A percentile compares a stretch with the other conserved stretches of the same genome.
Conservation (phyloP, 2,888 invertebrate genomes). For the Philereme vetulata region DNA sequence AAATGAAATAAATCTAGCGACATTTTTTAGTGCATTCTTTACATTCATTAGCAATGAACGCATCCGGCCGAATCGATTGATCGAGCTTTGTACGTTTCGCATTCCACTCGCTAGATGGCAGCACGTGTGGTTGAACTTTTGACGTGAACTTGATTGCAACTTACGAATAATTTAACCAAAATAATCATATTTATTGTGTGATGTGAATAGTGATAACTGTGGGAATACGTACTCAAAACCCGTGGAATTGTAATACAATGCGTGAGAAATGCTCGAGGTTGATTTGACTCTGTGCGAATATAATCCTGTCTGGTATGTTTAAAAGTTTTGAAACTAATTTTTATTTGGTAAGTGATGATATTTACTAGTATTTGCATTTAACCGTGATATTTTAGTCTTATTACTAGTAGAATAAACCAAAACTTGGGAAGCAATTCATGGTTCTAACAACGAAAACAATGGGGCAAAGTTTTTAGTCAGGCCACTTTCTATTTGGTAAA, state of each 20-base stretch:
- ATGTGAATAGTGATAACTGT: constrained; percentile 69
- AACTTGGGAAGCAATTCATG: background rate
- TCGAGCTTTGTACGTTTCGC: constrained; percentile 68
- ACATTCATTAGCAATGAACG: constrained; percentile 53
- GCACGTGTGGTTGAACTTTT: constrained; percentile 74
- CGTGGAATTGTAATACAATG: constrained; percentile 61
- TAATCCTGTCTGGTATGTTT: constrained; percentile 46
- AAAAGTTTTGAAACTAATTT: constrained; percentile 36
- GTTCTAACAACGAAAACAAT: constrained; percentile 8
- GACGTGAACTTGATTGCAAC: constrained; percentile 81
- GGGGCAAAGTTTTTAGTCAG: constrained; percentile 13
- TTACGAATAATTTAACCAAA: constrained; percentile 79
- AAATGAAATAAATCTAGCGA: constrained; percentile 34
- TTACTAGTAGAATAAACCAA: background rate
- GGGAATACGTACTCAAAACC: constrained; percentile 57
- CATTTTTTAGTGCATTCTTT: constrained; percentile 53
- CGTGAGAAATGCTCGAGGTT: constrained; percentile 56
- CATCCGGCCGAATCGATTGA: constrained; percentile 59
- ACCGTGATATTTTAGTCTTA: background rate
- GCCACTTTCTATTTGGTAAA: constrained; percentile 34
- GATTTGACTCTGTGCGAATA: constrained; percentile 46
- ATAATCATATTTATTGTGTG: constrained; percentile 76
- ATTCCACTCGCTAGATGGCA: constrained; percentile 72
- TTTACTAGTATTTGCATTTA: constrained; percentile 16
- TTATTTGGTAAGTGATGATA: constrained; percentile 44